Base-by-base conservation (phyloP, 2,888 invertebrate species). In the Lottia gigantea region DNA sequence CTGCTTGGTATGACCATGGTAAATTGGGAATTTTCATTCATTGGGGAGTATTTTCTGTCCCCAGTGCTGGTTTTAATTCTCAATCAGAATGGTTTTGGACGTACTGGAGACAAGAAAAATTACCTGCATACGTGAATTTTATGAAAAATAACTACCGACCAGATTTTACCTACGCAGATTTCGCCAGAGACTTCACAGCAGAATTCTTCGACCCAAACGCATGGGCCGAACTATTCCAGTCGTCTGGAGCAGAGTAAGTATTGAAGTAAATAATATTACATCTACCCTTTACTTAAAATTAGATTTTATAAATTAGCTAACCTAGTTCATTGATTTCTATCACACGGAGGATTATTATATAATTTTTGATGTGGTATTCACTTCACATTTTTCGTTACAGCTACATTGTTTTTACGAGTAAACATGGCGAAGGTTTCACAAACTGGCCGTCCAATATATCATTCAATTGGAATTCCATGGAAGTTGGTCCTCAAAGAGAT, bases 141-240 rank as follows among this genome's bases (percentile, higher is more conserved):
- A 95, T 97, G 94, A 88, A 91, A 49, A 90, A 92, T 46, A 95
- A 95, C 83, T 97, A 95, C 87, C 93, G 92, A 68, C 95, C 95
- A 2, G 91, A 91, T 64, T 96, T 95, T 83, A 93, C 94, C 0
- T 98, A 98, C 88, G 95, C 96, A 85, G 95, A 97, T 71, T 97
- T 97, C 89, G 97, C 93, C 0, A 91, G 91, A 23, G 62, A 94
- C 83, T 97, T 97, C 82, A 95, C 93, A 23, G 75, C 95, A 0
- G 95, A 96, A 87, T 94, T 96, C 82, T 98, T 93, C 85, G 92
- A 96, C 86, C 92, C 97, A 0, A 89, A 91, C 0, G 90, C 93
- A 82, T 98, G 97, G 96, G 95, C 95, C 0, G 89, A 93, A 67
- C 89, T 97, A 8, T 94, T 98, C 80, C 87, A 91, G 66, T 92